phyloP scores from a whole-genome alignment of 1,140 invertebrate genomes.

The Pseudomyrmex dendroicus region DNA sequence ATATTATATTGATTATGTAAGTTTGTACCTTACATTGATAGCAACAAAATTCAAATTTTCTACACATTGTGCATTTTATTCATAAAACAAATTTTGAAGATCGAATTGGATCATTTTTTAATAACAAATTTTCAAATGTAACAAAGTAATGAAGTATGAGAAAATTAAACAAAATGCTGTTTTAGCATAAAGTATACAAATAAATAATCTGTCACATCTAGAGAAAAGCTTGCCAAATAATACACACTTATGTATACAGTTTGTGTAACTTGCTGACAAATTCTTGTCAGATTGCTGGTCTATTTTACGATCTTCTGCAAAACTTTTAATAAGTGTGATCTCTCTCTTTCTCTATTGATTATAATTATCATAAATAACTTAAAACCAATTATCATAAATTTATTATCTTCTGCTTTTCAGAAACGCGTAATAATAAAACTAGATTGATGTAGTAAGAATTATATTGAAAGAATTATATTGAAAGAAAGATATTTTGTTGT shows the following conservation, averaged over 20 bases:
- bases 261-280: background rate
- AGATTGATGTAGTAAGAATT: conserved; percentile 45
- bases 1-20: too few species aligned
- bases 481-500: conserved; percentile 18
- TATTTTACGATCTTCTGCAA: too few species aligned
- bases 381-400: background rate
- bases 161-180: conserved; percentile 2
- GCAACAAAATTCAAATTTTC: too few species aligned
- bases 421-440: background rate
- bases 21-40: too few species aligned
- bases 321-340: too few species aligned
- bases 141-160: background rate
- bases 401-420: background rate
- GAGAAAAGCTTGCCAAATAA: background rate
- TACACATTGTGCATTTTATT: too few species aligned
- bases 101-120: too few species aligned
- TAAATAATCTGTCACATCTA: background rate
- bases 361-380: background rate
- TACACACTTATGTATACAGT: background rate
- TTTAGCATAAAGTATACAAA: background rate
- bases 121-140: too few species aligned
- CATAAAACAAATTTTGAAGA: too few species aligned
- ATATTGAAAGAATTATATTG: conserved; percentile 30
- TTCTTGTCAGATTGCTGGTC: background rate
- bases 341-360: background rate